A percentile compares a stretch with the other conserved stretches of the same genome.
Evolutionary conservation across 2,113 vertebrate genomes (phyloP).

Genomic region (Turnix velox): DNA sequence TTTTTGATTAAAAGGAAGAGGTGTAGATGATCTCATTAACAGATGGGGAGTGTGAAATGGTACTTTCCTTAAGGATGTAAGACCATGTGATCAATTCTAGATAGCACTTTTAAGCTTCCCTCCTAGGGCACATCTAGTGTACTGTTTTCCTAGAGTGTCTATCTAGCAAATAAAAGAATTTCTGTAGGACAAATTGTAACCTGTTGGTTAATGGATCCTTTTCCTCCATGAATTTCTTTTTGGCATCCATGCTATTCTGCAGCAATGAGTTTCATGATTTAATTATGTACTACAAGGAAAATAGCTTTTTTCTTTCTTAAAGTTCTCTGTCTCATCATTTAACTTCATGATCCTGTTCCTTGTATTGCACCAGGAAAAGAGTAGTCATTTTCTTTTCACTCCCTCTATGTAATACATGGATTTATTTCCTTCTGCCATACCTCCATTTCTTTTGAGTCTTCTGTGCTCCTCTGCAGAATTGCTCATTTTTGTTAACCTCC

Average conservation of each 20-base stretch:
- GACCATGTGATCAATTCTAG: neutral
- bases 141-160: neutral
- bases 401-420: accelerated
- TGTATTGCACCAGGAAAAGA: neutral
- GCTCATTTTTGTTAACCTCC: neutral
- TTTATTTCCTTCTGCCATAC: neutral
- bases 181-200: neutral
- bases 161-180: neutral
- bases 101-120: neutral
- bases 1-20: neutral
- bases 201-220: neutral
- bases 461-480: neutral
- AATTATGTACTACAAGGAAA: neutral
- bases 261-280: neutral
- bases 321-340: neutral
- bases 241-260: neutral
- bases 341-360: neutral
- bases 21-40: neutral
- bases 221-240: neutral
- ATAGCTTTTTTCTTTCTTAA: neutral
- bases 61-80: neutral
- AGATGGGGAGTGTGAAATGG: neutral
- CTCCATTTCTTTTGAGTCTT: neutral
- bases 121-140: neutral
- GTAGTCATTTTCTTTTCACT: neutral